Conservation (phyloP, 37 sponge, comb jelly and placozoan species). For the Ephydatia muelleri region DNA sequence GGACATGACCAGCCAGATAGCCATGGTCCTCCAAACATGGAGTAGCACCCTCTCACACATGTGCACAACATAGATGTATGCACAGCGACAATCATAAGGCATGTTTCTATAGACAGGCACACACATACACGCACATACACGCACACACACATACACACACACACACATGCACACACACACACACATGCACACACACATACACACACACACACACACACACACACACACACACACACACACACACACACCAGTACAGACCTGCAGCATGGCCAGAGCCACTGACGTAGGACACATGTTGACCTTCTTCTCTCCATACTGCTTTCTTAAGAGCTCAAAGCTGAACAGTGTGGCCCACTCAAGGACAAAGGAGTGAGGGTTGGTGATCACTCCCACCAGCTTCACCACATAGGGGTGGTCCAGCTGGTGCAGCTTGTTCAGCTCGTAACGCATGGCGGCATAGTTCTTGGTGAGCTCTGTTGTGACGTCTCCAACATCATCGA, state of each 20-base stretch:
- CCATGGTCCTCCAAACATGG: no score
- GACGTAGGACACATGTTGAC: conserved; percentile 24
- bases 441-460: conserved; percentile 73
- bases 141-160: not conserved
- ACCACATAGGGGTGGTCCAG: conserved; percentile 66
- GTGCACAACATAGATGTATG: no score
- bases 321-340: conserved; percentile 53
- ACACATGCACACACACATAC: conserved; percentile 51
- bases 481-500: conserved; percentile 7
- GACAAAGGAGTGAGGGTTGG: conserved; percentile 66
- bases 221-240: conserved; percentile 53
- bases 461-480: conserved; percentile 38
- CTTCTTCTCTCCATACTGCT: not conserved
- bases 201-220: conserved; percentile 52
- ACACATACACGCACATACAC: not conserved
- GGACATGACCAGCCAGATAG: no score
- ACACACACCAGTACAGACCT: conserved; percentile 49
- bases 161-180: conserved; percentile 14
- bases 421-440: conserved; percentile 60
- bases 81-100: not conserved
- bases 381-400: conserved; percentile 55
- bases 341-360: conserved; percentile 74
- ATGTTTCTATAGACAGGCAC: not conserved
- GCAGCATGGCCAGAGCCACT: conserved; percentile 29
- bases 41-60: no score